Base-by-base conservation (phyloP, 1,140 invertebrate species). In the Atta cephalotes region DNA sequence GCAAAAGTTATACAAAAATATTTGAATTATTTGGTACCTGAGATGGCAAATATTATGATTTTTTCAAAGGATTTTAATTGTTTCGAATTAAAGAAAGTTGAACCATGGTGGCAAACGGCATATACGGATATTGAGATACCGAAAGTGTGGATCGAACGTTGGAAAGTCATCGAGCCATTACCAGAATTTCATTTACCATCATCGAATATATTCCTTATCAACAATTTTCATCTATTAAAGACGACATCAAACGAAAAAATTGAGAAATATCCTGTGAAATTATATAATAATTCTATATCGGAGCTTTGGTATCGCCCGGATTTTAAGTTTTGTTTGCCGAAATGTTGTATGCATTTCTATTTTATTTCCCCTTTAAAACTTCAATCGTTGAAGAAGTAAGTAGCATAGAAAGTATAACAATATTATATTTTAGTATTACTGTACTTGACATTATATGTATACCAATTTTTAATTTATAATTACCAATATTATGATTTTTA, bases 231-330 rank as follows among this genome's bases (percentile, higher is more conserved):
- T 5, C 92, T 99, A 25, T 95, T 97, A 60, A 81, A 95, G 3
- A 72, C 93, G 3, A 72, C 93, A 25, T 89, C 92, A 0, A 81
- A 89, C 25, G 91, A 35, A 35, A 35, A 94, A 2, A 16, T 95
- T 5, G 90, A 92, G 0, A 91, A 91, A 28, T 97, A 97, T 92
- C 97, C 98, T 1, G 94, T 95, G 58, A 96, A 97, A 91, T 95
- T 98, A 12, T 94, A 96, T 5, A 95, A 96, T 62, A 96, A 96
- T 60, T 94, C 96, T 1, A 93, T 96, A 28, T 95, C 96, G 80
- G 97, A 98, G 92, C 90, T 99, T 49, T 99, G 98, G 98, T 98
- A 97, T 94, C 97, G 97, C 81, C 97, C 97, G 71, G 98, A 99
- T 94, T 96, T 97, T 58, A 98, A 97, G 92, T 99, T 98, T 94